Evolutionary conservation across 2,888 invertebrate species (phyloP).

Genomic region (Athalia cordata): DNA sequence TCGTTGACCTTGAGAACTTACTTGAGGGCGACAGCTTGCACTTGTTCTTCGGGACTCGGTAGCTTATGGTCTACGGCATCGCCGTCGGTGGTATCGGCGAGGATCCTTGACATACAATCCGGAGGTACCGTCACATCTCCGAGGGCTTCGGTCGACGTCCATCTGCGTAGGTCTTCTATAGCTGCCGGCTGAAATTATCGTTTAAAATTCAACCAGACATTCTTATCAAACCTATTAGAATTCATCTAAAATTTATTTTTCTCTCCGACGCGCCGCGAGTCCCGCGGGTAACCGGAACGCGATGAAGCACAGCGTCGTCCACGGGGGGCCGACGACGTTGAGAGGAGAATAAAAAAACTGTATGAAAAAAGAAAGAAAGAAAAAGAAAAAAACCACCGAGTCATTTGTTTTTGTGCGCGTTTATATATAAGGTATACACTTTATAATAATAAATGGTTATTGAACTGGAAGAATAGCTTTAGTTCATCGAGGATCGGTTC

Average conservation of each 20-base stretch:
- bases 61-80: slow-evolving; percentile 89
- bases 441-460: slow-evolving; percentile 15
- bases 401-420: no score
- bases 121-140: slow-evolving; percentile 89
- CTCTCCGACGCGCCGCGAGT: no score
- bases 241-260: no score
- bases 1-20: slow-evolving; percentile 71
- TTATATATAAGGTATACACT: neutral
- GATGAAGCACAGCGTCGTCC: no score
- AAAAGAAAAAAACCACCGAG: no score
- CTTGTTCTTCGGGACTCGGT: slow-evolving; percentile 91
- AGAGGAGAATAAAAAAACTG: no score
- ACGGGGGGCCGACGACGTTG: no score
- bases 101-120: slow-evolving; percentile 85
- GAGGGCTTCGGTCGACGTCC: slow-evolving; percentile 89
- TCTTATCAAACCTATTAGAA: no score
- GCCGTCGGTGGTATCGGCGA: slow-evolving; percentile 76
- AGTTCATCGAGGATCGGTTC: slow-evolving; percentile 49
- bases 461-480: slow-evolving; percentile 32
- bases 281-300: no score
- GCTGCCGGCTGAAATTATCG: slow-evolving; percentile 82
- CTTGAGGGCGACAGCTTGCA: slow-evolving; percentile 88
- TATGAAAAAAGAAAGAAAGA: no score
- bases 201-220: neutral
- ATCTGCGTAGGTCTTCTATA: slow-evolving; percentile 86